Evolutionary conservation across 2,797 vertebrate species (phyloP).

Genomic region (Acanthurus leucopareius): DNA sequence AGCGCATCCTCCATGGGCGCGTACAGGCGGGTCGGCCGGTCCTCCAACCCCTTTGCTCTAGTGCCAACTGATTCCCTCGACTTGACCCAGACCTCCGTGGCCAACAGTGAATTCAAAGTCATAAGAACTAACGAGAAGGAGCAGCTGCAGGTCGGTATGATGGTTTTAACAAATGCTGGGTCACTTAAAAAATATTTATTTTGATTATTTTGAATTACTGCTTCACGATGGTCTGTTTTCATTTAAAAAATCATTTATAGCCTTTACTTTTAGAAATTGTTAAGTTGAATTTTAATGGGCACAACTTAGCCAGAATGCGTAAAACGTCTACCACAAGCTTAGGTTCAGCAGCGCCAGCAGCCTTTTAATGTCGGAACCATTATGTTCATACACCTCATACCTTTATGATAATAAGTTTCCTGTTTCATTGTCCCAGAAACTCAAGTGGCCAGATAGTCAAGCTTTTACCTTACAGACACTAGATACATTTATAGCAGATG

Average conservation of each 20-base stretch:
- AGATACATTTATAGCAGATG: not conserved
- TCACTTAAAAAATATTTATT: no score
- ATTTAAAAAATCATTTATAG: not conserved
- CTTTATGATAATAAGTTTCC: not conserved
- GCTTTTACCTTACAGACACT: not conserved
- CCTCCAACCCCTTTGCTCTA: slow-evolving; percentile 68
- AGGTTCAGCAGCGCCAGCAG: not conserved
- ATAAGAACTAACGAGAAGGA: slow-evolving; percentile 93
- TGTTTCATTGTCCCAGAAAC: not conserved
- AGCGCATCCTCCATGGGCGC: slow-evolving; percentile 65
- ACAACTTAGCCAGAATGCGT: not conserved
- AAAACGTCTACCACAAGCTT: not conserved
- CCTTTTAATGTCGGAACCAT: not conserved
- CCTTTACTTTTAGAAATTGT: not conserved
- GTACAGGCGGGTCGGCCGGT: slow-evolving; percentile 73
- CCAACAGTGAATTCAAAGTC: slow-evolving; percentile 90
- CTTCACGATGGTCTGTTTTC: not conserved
- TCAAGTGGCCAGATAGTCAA: not conserved
- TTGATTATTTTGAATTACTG: no score
- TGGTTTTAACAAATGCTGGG: not conserved
- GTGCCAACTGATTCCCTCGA: slow-evolving; percentile 83
- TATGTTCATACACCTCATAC: not conserved
- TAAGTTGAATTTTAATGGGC: not conserved
- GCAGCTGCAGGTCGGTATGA: slow-evolving; percentile 88
- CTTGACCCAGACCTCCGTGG: slow-evolving; percentile 85